A percentile compares a stretch with the other conserved stretches of the same genome.
Evolutionary conservation across 92 coral and sea anemone species (phyloP).

Genomic region (Bergia sp.): DNA sequence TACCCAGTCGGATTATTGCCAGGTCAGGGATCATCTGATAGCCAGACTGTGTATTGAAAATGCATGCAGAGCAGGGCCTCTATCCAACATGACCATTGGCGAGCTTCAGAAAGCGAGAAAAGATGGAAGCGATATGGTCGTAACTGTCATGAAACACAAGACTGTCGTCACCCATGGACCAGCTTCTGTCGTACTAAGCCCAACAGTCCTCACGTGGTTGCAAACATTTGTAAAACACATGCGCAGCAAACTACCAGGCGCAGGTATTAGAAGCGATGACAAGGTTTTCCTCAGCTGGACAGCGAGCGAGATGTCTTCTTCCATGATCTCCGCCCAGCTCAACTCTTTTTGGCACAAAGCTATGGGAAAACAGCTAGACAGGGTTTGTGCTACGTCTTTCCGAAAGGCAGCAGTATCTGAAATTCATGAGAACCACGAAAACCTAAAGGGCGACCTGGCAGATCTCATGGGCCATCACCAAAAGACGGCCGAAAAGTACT

Average conservation of each 20-base stretch:
- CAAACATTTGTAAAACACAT: too few species aligned
- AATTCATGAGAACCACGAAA: conserved; percentile 51
- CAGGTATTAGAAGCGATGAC: conserved; percentile 37
- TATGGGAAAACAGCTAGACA: conserved; percentile 31
- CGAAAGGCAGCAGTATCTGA: conserved; percentile 69
- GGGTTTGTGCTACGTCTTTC: conserved; percentile 55
- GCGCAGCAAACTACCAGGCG: too few species aligned
- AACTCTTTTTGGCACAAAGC: conserved; percentile 66
- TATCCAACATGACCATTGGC: conserved; percentile 29
- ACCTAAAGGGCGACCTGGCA: conserved; percentile 62
- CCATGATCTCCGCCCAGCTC: conserved; percentile 59
- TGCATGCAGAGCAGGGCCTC: conserved; percentile 61
- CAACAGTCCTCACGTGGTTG: conserved; percentile 41
- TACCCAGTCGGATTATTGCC: conserved; percentile 45
- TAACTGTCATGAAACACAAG: conserved; percentile 35
- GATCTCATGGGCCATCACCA: conserved; percentile 62
- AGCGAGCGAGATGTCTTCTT: conserved; percentile 51
- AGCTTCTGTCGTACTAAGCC: conserved; percentile 42
- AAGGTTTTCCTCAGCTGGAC: conserved; percentile 57
- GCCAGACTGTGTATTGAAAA: conserved; percentile 52
- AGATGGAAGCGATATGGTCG: conserved; percentile 13
- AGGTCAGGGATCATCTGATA: conserved; percentile 47
- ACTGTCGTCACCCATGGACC: conserved; percentile 40
- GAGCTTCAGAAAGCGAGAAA: conserved; percentile 23
- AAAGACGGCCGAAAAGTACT: conserved; percentile 64